Percentiles rank a stretch among this genome's conserved stretches.
Evolutionary conservation across 2,797 vertebrate genomes (phyloP).

Genomic region (Crax fasciolata): DNA sequence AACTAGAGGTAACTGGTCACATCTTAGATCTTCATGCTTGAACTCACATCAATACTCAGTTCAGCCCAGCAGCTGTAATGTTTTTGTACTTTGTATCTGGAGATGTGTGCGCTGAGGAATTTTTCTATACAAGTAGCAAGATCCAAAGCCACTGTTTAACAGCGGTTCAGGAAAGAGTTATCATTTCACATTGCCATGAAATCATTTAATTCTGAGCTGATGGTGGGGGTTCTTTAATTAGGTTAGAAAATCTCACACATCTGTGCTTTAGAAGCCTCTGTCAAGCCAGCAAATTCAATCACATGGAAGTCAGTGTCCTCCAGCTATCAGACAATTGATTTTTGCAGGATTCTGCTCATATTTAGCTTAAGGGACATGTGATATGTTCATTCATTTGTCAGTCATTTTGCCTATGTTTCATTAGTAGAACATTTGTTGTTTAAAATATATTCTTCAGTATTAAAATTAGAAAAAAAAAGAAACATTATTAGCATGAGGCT

Average conservation of each 20-base stretch:
- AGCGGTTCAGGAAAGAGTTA: slow-evolving; percentile 7
- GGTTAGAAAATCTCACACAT: slow-evolving; percentile 76
- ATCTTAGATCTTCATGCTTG: slow-evolving; percentile 69
- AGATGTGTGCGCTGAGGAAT: slow-evolving; percentile 22
- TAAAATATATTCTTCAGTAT: not conserved
- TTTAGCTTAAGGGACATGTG: slow-evolving; percentile 81
- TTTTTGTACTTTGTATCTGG: slow-evolving; percentile 20
- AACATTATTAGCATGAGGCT: not conserved
- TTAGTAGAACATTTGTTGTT: slow-evolving; percentile 53
- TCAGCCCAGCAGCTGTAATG: slow-evolving; percentile 58
- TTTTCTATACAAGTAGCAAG: slow-evolving; percentile 43
- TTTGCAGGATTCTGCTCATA: slow-evolving; percentile 87
- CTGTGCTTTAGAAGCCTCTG: slow-evolving; percentile 65
- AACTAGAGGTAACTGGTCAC: slow-evolving; percentile 40
- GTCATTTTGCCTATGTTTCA: slow-evolving; percentile 79
- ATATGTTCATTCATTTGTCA: slow-evolving; percentile 77
- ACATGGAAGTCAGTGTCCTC: slow-evolving; percentile 80
- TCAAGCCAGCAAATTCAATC: slow-evolving; percentile 80
- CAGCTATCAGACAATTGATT: slow-evolving; percentile 88
- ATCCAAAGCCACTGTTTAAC: slow-evolving; percentile 35
- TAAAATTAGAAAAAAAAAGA: not conserved
- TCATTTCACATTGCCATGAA: slow-evolving; percentile 58
- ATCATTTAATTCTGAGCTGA: slow-evolving; percentile 71
- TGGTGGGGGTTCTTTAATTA: slow-evolving; percentile 78
- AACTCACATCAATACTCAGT: slow-evolving; percentile 76